Base-by-base conservation (phyloP, 1,140 invertebrate genomes). In the Heterodera carotae region DNA sequence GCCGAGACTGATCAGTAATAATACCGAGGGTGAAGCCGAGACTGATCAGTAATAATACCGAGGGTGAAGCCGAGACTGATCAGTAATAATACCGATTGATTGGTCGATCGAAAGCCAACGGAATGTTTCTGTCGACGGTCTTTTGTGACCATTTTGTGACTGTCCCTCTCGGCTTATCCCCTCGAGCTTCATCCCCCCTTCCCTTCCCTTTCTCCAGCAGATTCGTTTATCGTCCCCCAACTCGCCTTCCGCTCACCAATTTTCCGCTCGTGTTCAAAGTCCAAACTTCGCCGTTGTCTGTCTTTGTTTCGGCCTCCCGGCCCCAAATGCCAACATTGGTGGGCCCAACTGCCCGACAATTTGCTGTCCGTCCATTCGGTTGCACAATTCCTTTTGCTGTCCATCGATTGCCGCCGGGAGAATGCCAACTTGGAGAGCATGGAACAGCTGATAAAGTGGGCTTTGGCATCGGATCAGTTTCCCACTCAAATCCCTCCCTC, bases 381-480 rank as follows among this genome's bases (percentile, higher is more conserved):
- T 15, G 56, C 43, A n/a, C 72, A 74, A 74, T 74, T 74, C 39
- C 36, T 74, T 56, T 56, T 74, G 34, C 39, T 74, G 64, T 74
- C 27, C 27, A 22, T 34, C 39, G 56, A 74, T 34, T 74, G 72
- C 59, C 15, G 36, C 64, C 27, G 62, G 64, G 71, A 73, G 36
- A 34, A 34, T 2, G 36, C 59, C 36, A 36, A 27, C 36, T 25
- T n/a, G 31, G 48, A 74, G 64, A 56, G 64, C 66, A 74, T 74
- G 12, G 2, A 29, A n/a, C 18, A 64, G 34, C 64, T 74, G 64
- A 62, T 74, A 34, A n/a, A 74, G 25, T 74, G 72, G 39, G 27
- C 36, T 31, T 39, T 36, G 2, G 39, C 6, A 6, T 43, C 39
- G 6, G 39, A 8, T 43, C 12, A 43, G 39, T 43, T n/a, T n/a